phyloP scores from a whole-genome alignment of 2,888 invertebrate genomes.

The Zhuqinia jingwanae region DNA sequence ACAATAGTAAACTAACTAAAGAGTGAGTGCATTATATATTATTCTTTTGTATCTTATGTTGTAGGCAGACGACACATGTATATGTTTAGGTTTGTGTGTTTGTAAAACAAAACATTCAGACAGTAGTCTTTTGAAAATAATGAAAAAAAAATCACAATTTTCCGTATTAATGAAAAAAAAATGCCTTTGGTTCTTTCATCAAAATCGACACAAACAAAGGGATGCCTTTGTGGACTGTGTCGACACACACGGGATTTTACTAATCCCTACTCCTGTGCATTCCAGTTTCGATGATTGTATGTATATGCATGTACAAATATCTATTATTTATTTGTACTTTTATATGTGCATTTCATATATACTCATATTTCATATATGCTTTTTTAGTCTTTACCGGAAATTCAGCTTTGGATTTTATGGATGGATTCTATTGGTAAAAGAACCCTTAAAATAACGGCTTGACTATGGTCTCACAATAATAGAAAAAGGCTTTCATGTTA shows the following conservation, averaged over 20 bases:
- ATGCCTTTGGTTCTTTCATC: not conserved
- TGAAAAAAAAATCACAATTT: not conserved
- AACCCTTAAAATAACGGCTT: conserved; percentile 8
- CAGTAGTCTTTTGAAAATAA: conserved; percentile 5
- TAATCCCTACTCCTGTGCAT: not conserved
- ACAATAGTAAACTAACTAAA: too few relatives aligned
- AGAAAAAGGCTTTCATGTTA: conserved; percentile 33
- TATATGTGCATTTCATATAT: too few relatives aligned
- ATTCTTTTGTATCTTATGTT: too few relatives aligned
- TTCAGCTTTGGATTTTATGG: not conserved
- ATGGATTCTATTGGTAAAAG: not conserved
- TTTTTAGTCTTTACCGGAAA: not conserved
- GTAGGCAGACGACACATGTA: too few relatives aligned
- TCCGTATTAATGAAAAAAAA: conserved; percentile 1
- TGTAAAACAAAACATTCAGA: not conserved
- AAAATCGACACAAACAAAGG: not conserved
- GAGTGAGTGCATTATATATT: too few relatives aligned
- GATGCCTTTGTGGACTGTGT: not conserved
- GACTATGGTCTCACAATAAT: conserved; percentile 3
- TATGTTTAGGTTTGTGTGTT: too few relatives aligned
- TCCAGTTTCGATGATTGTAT: conserved; percentile 4
- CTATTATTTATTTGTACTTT: too few relatives aligned
- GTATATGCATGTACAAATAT: too few relatives aligned
- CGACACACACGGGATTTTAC: not conserved
- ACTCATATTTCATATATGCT: not conserved